Evolutionary conservation across 2,113 vertebrate genomes (phyloP).

Genomic region (Talpa occidentalis): DNA sequence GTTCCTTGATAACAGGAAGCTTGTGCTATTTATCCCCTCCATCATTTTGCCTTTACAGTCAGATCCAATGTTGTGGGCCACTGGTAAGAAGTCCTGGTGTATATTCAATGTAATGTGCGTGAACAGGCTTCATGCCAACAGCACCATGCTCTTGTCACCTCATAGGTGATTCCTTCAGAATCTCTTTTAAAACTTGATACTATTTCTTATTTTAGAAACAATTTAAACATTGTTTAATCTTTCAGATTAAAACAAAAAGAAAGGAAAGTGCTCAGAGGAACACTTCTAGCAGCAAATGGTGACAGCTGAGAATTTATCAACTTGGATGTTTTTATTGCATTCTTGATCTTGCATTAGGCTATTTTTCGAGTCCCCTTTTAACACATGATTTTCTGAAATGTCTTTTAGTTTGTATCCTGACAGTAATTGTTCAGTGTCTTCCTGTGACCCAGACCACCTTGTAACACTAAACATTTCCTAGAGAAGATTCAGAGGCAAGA

Average conservation of each 20-base stretch:
- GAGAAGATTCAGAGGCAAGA: not conserved
- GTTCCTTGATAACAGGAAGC: not conserved
- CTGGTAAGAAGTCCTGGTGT: not conserved
- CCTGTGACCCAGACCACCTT: not conserved
- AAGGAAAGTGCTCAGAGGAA: not conserved
- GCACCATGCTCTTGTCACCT: not conserved
- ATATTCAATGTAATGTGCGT: not conserved
- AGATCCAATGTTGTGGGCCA: not conserved
- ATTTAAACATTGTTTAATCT: not conserved
- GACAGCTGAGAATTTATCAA: not conserved
- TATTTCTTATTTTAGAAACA: not conserved
- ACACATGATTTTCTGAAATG: constrained; percentile 35
- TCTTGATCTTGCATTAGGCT: not conserved
- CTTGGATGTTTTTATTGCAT: not conserved
- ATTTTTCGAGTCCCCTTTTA: not conserved
- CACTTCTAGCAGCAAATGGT: not conserved
- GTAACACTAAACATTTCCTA: not conserved
- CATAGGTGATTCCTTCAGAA: not conserved
- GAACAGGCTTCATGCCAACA: not conserved
- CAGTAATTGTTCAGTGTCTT: not conserved
- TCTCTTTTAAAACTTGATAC: not conserved
- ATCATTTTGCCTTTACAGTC: not conserved
- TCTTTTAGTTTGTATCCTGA: not conserved
- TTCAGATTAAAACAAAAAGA: not conserved
- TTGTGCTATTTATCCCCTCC: not conserved